Conservation (phyloP, 2,113 vertebrate genomes). For the Alethe diademata region DNA sequence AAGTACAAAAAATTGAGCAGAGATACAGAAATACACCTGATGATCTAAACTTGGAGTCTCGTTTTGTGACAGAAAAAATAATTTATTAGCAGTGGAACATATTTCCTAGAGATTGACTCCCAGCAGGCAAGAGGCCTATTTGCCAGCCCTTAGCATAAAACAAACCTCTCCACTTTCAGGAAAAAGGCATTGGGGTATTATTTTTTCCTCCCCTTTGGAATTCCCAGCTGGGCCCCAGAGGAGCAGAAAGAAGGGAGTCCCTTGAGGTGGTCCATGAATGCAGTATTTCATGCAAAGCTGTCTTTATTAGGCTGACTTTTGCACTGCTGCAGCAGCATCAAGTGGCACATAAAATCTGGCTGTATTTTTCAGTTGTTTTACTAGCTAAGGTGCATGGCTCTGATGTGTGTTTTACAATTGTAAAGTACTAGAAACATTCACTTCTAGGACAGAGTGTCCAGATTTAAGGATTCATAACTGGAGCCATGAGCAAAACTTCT, state of each 20-base stretch:
- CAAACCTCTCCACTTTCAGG: neutral
- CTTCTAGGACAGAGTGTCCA: neutral
- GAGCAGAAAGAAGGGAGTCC: neutral
- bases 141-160: neutral
- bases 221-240: neutral
- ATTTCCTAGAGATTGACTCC: neutral
- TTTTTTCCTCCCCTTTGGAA: neutral
- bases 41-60: neutral
- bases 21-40: neutral
- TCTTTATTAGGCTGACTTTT: neutral
- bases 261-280: neutral
- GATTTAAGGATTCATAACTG: neutral
- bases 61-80: neutral
- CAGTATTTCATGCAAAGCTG: neutral
- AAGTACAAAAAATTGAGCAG: neutral
- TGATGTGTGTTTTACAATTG: neutral
- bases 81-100: neutral
- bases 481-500: neutral
- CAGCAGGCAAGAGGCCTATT: neutral
- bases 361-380: neutral
- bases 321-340: neutral
- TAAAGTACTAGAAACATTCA: neutral
- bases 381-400: neutral
- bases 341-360: neutral
- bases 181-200: neutral